Conservation (phyloP, 2,113 vertebrate genomes). For the Caranx ignobilis region DNA sequence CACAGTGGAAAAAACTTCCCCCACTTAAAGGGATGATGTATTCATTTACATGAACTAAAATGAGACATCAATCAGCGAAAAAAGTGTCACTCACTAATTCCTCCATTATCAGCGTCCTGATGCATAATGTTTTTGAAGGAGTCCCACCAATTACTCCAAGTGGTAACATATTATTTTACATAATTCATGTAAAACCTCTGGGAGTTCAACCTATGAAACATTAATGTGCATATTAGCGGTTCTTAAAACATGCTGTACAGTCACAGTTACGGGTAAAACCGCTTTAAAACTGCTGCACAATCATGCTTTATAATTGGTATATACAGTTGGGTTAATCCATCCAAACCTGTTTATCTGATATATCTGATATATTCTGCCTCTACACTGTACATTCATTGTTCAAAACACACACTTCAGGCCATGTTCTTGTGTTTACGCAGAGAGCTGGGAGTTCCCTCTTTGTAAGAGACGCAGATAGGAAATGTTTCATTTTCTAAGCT, state of each 20-base stretch:
- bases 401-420: not conserved
- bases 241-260: slow-evolving; percentile 6
- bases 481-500: slow-evolving; percentile 62
- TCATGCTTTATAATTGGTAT: slow-evolving; percentile 1
- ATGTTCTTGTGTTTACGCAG: not conserved
- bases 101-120: not conserved
- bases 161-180: not conserved
- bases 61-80: not conserved
- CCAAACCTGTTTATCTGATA: not conserved
- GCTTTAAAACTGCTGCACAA: not conserved
- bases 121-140: slow-evolving; percentile 5
- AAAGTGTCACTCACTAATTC: not conserved
- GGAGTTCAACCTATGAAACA: not conserved
- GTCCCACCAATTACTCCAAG: not conserved
- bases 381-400: not conserved
- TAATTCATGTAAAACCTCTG: slow-evolving; percentile 8
- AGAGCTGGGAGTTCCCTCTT: slow-evolving; percentile 12
- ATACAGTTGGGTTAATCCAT: not conserved
- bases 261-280: no score
- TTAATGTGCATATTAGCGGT: not conserved
- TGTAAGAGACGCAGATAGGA: slow-evolving; percentile 47
- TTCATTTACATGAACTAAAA: not conserved
- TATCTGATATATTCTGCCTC: not conserved
- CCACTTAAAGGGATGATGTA: no score
- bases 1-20: no score